Evolutionary conservation across 2,113 vertebrate genomes (phyloP).

Genomic region (Monopterus albus): DNA sequence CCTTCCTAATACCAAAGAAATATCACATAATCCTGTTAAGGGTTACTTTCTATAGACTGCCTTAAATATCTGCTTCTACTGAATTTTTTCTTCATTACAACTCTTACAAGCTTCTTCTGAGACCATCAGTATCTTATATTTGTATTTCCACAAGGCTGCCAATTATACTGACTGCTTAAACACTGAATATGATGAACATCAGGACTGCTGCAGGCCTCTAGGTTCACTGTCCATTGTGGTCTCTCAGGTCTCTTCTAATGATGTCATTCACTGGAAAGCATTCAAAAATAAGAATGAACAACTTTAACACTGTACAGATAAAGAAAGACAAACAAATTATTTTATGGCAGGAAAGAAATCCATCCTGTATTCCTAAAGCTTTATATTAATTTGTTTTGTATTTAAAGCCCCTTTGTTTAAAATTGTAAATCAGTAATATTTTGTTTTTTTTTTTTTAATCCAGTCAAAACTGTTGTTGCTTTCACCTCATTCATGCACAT

Average conservation of each 20-base stretch:
- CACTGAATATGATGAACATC: not conserved
- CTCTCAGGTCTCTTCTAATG: constrained; percentile 95
- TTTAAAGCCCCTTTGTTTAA: not conserved
- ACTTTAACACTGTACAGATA: not conserved
- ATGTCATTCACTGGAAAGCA: constrained; percentile 94
- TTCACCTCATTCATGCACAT: not conserved
- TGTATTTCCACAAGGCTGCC: not conserved
- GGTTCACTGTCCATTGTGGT: constrained; percentile 86
- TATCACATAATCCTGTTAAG: not conserved
- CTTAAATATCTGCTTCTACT: constrained; percentile 3
- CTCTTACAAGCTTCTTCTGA: not conserved
- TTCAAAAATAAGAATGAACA: constrained; percentile 24
- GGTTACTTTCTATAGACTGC: not conserved
- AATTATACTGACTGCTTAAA: not conserved
- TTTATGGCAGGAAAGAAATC: not conserved
- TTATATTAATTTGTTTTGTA: not conserved
- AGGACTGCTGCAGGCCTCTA: constrained; percentile 48
- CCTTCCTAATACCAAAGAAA: not conserved
- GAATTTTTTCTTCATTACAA: not conserved
- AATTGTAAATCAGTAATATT: too few species aligned
- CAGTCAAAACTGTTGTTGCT: too few species aligned
- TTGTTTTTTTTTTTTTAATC: too few species aligned
- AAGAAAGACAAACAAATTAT: not conserved
- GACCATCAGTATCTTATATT: not conserved
- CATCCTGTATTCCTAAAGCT: not conserved